Evolutionary conservation across 2,113 vertebrate species (phyloP).

Genomic region (Channa argus): DNA sequence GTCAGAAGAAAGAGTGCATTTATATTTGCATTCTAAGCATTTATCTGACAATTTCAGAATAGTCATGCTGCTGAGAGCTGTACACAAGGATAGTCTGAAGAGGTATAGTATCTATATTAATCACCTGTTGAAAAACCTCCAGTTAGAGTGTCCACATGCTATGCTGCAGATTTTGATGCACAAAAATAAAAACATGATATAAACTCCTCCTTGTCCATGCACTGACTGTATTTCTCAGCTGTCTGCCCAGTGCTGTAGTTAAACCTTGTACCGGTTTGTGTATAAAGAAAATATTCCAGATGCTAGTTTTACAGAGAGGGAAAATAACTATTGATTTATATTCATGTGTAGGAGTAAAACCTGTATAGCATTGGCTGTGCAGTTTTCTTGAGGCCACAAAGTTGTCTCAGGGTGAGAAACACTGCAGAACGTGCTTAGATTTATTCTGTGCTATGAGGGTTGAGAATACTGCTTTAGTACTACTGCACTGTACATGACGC

Average conservation of each 20-base stretch:
- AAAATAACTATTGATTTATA: neutral
- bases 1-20: conserved; percentile 28
- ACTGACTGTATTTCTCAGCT: no score
- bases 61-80: no score
- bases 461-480: neutral
- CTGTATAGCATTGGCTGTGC: neutral
- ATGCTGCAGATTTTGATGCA: no score
- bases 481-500: no score
- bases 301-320: neutral
- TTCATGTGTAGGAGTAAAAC: neutral
- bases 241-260: no score
- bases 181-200: no score
- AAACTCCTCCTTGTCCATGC: no score
- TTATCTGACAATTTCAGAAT: conserved; percentile 7
- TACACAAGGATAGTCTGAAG: no score
- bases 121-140: no score
- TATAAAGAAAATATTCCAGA: neutral
- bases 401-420: neutral
- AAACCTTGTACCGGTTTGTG: neutral
- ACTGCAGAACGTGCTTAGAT: neutral
- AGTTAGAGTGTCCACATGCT: no score
- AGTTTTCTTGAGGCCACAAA: neutral
- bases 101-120: no score
- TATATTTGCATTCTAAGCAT: conserved; percentile 28
- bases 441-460: neutral